Evolutionary conservation across 1,140 invertebrate species (phyloP), one percentile per base, ranked within the genome.

Genomic region (Teleogryllus occipitalis): DNA sequence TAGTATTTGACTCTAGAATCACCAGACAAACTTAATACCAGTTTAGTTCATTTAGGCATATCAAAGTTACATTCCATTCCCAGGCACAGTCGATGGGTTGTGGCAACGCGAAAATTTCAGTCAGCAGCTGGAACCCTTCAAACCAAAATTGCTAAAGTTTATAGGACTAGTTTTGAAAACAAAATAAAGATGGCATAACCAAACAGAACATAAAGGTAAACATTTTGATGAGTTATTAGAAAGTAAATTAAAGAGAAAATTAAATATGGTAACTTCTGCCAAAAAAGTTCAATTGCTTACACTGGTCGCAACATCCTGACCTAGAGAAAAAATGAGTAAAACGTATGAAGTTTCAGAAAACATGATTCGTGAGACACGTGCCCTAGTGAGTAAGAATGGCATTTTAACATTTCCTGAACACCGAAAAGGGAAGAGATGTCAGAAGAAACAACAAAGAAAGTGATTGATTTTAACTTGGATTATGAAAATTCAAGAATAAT

Each of bases 171-270:
- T n/a, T n/a, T n/a, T n/a, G n/a, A n/a, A n/a, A n/a, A n/a, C n/a
- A n/a, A n/a, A n/a, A n/a, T n/a, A n/a, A n/a, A n/a, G n/a, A n/a
- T n/a, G n/a, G 27, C 65, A 72, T 6, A 72, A 72, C 3, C 14
- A 72, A n/a, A 72, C n/a, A 72, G 65, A 72, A 72, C 14, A 72
- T 3, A 72, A 72, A 1, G 65, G 1, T 2, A 3, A n/a, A n/a
- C 65, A 72, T 72, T 72, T 72, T 72, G 14, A 72, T 72, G n/a
- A 72, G 65, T 72, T 72, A 72, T 3, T 72, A 6, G 65, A 72
- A 72, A 72, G n/a, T n/a, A 72, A 72, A 72, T 3, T 72, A 72
- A 72, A 72, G 65, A 72, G 65, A 72, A 72, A 72, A 72, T 72
- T 14, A 72, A 72, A 72, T n/a, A n/a, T n/a, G 14, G 1, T 1